Base-by-base conservation (phyloP, 2,888 invertebrate species). In the Chrysodeixis includens region DNA sequence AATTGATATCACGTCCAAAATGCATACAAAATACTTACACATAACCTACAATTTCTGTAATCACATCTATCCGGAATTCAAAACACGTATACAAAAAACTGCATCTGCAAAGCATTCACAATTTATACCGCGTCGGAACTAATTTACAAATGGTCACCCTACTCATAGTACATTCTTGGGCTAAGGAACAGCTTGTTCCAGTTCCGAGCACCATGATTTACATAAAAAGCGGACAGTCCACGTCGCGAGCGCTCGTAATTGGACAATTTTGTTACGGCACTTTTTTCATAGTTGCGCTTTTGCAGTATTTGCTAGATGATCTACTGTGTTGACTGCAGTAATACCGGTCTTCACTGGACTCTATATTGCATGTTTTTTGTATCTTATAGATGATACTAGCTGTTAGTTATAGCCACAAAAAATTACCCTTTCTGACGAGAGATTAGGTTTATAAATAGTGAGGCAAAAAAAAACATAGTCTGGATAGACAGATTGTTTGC, bases 171-270 rank as follows among this genome's bases (percentile, higher is more conserved):
- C 66, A 74, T 74, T 74, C 61, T 59, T 71, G 53, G 69, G 67
- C 66, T 49, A 71, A 77, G 66, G 60, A 74, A 78, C 78, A 77
- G 74, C 77, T 77, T 73, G 77, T 77, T 69, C 57, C 58, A 66
- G 59, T 53, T 52, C 55, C 35, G 62, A 52, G 58, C 55, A 77
- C 74, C 69, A 76, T 76, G 75, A 76, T 76, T 76, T 76, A 76
- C 75, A 76, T 76, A 76, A 76, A 77, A 76, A 69, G 74, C 74
- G 74, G 75, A 73, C 75, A 75, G 65, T 76, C 62, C 66, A 71
- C 62, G 74, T 74, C 56, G 62, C 32, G 60, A 55, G 66, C 57
- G 56, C 56, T 66, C 77, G 78, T 76, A 76, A 76, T 76, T 76
- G 75, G 75, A 74, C 74, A 74, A 74, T 74, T 74, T 74, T 76